Base-by-base conservation (phyloP, 2,888 invertebrate species). In the Plusia festucae region DNA sequence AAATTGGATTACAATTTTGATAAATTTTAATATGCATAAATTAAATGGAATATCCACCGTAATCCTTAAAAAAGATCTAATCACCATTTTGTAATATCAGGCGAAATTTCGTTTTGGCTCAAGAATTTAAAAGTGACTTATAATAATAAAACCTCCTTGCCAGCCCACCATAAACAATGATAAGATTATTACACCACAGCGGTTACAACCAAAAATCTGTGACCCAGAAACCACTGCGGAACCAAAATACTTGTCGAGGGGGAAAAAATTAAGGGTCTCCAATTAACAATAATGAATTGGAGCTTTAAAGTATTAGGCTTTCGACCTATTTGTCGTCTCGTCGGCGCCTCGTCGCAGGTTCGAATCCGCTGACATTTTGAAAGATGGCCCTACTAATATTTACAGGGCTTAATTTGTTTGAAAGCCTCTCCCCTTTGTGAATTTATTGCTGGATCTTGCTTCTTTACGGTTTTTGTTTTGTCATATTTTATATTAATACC, bases 281-380 rank as follows among this genome's bases (percentile, higher is more conserved):
- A 90, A 91, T 92, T 90, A 90, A 88, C 84, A 84, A 82, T 84
- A 90, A 90, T 88, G 87, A 91, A 91, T 91, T 88, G 89, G 84
- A 82, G 90, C 88, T 87, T 91, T 85, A 83, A 81, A 82, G 85
- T 83, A 88, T 89, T 87, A 87, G 83, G 78, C 74, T 80, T 82
- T 82, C 83, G 68, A 79, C 82, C 82, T 85, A 85, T 88, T 89
- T 87, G 89, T 90, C 86, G 83, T 68, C 72, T 79, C 73, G 79
- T 76, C 83, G 85, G 71, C 81, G 79, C 82, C 65, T 70, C 65
- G 76, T 80, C 72, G 76, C 77, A 80, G 83, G 83, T 84, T 85
- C 82, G 83, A 84, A 81, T 77, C 83, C 82, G 90, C 76, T 87
- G 91, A 90, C 89, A 82, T 85, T 86, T 86, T 88, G 87, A 90